phyloP scores from a whole-genome alignment of 2,888 invertebrate genomes.

The Spialia ferax region DNA sequence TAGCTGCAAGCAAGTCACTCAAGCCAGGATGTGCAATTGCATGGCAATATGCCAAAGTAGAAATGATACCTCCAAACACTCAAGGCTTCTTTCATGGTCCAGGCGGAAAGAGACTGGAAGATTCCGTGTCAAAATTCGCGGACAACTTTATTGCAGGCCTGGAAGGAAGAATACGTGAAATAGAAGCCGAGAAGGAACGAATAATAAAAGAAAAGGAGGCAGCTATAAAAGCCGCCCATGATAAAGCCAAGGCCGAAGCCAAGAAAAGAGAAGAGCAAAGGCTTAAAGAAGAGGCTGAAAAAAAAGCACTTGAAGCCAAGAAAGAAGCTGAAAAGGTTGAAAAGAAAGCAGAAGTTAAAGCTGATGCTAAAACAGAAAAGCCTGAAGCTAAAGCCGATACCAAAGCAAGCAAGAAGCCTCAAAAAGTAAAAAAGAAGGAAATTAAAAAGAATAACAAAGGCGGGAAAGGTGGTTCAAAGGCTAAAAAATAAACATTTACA shows the following conservation, averaged over 20 bases:
- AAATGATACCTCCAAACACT: conserved; percentile 72
- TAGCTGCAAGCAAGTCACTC: conserved; percentile 60
- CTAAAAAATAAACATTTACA: conserved; percentile 14
- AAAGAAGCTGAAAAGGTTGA: conserved; percentile 41
- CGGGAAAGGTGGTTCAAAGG: conserved; percentile 40
- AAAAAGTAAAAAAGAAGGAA: conserved; percentile 43
- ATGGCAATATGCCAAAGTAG: conserved; percentile 76
- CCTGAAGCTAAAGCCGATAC: conserved; percentile 41
- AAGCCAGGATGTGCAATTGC: conserved; percentile 53
- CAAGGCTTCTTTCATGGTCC: conserved; percentile 59
- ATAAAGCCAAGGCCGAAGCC: conserved; percentile 58
- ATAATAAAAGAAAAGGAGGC: conserved; percentile 55
- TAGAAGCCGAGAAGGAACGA: conserved; percentile 58
- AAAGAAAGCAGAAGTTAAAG: conserved; percentile 51
- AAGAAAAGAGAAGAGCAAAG: conserved; percentile 49
- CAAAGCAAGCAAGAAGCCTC: conserved; percentile 39
- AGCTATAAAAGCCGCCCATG: conserved; percentile 57
- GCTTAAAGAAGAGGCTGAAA: conserved; percentile 51
- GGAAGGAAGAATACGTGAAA: conserved; percentile 54
- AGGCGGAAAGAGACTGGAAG: conserved; percentile 61
- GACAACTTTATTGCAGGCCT: conserved; percentile 55
- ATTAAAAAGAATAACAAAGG: conserved; percentile 38
- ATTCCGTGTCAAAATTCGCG: conserved; percentile 48
- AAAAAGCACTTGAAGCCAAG: conserved; percentile 44
- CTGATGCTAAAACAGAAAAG: conserved; percentile 40